These are phyloP conservation scores for Whitmania pigra DNA, from an alignment of 1,140 invertebrate species.

Conservation along the genomic window DNA sequence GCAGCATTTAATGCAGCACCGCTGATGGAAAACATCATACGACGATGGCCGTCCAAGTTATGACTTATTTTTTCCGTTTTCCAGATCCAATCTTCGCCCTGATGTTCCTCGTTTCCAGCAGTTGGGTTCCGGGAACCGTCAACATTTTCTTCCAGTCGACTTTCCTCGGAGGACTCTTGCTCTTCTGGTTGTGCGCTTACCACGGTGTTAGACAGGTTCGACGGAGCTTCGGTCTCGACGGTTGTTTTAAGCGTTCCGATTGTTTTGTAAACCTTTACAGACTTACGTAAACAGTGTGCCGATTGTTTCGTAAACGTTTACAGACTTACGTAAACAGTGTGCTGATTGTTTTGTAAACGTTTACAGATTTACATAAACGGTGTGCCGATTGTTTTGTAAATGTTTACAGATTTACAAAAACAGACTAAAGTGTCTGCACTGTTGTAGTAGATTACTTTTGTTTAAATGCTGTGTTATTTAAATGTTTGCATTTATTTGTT, in stretches of 20 bases:
- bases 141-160: constrained; percentile 79
- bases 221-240: background rate
- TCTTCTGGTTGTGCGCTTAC: constrained; percentile 89
- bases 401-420: no score
- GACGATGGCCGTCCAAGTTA: no score
- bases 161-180: constrained; percentile 69
- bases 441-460: no score
- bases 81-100: constrained; percentile 84
- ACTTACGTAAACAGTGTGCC: no score
- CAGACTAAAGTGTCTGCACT: no score
- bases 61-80: constrained; percentile 21
- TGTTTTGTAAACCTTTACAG: background rate
- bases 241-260: no score
- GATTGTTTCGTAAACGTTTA: background rate
- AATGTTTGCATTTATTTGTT: no score
- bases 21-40: no score
- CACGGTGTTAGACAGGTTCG: constrained; percentile 79
- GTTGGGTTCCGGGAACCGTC: constrained; percentile 75
- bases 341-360: background rate
- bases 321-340: no score
- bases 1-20: no score
- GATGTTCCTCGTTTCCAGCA: constrained; percentile 66
- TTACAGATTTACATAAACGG: no score
- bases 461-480: no score
- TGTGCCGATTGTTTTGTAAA: background rate